Conservation (phyloP, 2,888 invertebrate genomes). For the Elegia similella region DNA sequence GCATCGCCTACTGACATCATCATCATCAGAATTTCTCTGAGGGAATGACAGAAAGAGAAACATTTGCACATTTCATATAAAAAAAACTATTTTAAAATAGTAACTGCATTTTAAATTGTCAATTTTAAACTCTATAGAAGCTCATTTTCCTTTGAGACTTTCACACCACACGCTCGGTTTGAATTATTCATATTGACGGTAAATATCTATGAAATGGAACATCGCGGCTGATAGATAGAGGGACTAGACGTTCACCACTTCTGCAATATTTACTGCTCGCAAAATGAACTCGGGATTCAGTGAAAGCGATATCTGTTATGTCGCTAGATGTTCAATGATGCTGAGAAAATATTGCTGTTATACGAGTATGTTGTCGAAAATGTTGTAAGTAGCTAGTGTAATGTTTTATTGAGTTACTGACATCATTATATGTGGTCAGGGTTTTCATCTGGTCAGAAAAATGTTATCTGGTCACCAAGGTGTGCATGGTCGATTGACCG, state of each 20-base stretch:
- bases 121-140: conserved; percentile 66
- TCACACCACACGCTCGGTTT: conserved; percentile 58
- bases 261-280: conserved; percentile 18
- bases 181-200: conserved; percentile 70
- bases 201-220: conserved; percentile 65
- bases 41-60: too few relatives aligned
- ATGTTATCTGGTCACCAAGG: too few relatives aligned
- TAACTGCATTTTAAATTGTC: conserved; percentile 28
- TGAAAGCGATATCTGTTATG: background rate
- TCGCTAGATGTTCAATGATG: background rate
- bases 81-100: too few relatives aligned
- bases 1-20: background rate
- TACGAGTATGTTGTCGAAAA: too few relatives aligned
- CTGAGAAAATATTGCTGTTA: background rate
- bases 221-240: conserved; percentile 46
- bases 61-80: too few relatives aligned
- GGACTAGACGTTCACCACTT: conserved; percentile 29
- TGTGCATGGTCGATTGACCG: too few relatives aligned
- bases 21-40: too few relatives aligned
- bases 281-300: conserved; percentile 1
- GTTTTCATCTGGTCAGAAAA: too few relatives aligned
- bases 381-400: too few relatives aligned
- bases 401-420: too few relatives aligned
- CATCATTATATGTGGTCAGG: too few relatives aligned
- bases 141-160: conserved; percentile 71